phyloP scores from a whole-genome alignment of 2,888 invertebrate genomes.

The Timema cristinae region DNA sequence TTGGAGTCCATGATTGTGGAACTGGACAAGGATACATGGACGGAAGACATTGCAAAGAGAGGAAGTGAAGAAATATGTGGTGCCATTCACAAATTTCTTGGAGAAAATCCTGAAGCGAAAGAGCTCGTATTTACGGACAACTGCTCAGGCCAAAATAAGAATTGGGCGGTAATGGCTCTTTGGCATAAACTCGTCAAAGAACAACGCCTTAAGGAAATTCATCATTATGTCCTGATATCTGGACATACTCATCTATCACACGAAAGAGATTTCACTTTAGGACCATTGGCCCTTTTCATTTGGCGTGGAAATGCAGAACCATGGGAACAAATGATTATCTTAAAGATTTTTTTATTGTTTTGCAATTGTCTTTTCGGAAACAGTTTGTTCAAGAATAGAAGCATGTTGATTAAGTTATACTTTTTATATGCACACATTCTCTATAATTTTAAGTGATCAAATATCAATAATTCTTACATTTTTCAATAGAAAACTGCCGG shows the following conservation, averaged over 20 bases:
- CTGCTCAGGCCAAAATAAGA: slow-evolving; percentile 6
- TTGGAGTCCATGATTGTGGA: slow-evolving; percentile 10
- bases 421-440: too few relatives aligned
- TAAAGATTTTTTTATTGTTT: too few relatives aligned
- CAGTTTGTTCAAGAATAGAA: too few relatives aligned
- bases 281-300: too few relatives aligned
- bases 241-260: not conserved
- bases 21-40: slow-evolving; percentile 8
- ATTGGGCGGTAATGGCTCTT: not conserved
- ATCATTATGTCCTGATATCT: slow-evolving; percentile 5
- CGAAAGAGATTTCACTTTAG: slow-evolving; percentile 3
- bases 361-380: too few relatives aligned
- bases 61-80: slow-evolving; percentile 10
- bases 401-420: too few relatives aligned
- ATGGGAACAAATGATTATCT: too few relatives aligned
- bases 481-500: too few relatives aligned
- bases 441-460: too few relatives aligned
- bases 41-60: slow-evolving; percentile 7
- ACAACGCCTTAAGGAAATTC: not conserved
- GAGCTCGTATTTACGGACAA: not conserved
- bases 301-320: too few relatives aligned
- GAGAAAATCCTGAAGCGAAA: not conserved
- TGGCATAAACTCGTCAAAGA: slow-evolving; percentile 6
- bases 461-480: too few relatives aligned
- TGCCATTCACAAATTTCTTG: not conserved